A percentile compares a stretch with the other conserved stretches of the same genome.
Conservation (phyloP, 2,113 vertebrate genomes). For the Tursiops truncatus region DNA sequence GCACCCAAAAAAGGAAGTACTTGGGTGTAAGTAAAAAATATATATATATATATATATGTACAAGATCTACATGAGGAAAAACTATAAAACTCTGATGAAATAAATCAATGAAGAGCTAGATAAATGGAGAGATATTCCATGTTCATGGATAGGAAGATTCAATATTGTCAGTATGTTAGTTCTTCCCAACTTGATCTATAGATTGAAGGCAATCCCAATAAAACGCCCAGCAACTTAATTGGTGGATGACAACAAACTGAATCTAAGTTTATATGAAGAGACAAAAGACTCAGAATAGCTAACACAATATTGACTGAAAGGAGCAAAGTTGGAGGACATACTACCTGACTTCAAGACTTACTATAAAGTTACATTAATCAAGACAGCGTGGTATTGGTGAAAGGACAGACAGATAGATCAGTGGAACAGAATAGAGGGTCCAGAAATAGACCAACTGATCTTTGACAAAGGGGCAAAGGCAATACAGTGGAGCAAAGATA, state of each 20-base stretch:
- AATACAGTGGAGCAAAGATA: no score
- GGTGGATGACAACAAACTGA: neutral
- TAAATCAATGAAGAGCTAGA: no score
- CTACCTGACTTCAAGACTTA: neutral
- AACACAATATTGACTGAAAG: neutral
- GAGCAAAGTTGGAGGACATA: neutral
- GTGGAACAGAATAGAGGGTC: neutral
- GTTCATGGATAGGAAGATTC: neutral
- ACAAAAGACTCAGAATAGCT: neutral
- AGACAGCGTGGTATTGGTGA: neutral
- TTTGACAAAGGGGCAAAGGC: no score
- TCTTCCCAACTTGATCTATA: neutral
- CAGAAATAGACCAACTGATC: neutral
- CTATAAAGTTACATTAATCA: neutral
- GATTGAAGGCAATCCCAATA: neutral
- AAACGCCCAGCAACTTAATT: neutral
- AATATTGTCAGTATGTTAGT: neutral
- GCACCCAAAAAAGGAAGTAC: no score
- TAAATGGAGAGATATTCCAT: no score
- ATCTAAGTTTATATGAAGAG: neutral
- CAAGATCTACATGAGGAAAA: no score
- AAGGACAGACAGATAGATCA: neutral
- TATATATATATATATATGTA: no score
- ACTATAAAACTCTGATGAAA: no score
- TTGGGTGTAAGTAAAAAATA: no score